These are phyloP conservation scores for Tinamus major DNA, from an alignment of 2,797 vertebrate species.

Conservation along the genomic window DNA sequence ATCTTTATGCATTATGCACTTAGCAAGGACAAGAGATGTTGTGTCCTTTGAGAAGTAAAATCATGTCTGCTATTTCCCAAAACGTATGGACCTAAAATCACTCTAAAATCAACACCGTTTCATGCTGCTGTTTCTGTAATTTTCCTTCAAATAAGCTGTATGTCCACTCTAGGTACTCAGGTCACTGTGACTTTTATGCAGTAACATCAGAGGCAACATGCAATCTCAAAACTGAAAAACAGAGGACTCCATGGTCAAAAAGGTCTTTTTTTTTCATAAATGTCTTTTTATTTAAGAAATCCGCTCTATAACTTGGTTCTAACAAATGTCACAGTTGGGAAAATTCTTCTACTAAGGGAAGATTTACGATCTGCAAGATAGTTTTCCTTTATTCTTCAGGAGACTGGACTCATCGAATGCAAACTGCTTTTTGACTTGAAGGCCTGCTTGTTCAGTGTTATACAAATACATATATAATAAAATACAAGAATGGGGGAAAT, in stretches of 20 bases:
- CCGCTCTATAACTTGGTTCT: constrained; percentile 10
- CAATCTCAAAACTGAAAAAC: background rate
- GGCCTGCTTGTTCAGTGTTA: background rate
- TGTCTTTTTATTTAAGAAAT: constrained; percentile 19
- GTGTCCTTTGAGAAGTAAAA: background rate
- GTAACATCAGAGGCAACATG: background rate
- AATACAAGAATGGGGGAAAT: background rate
- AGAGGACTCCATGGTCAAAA: background rate
- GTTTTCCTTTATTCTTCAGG: constrained; percentile 26
- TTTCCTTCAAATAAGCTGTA: background rate
- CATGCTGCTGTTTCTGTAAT: background rate
- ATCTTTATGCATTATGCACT: background rate
- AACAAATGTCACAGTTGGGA: background rate
- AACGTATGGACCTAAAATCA: background rate
- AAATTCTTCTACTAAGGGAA: constrained; percentile 11
- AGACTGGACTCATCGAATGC: background rate
- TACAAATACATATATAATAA: background rate
- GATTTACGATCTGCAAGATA: background rate
- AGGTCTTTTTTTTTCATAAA: background rate
- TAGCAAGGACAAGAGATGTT: background rate
- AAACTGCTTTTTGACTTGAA: constrained; percentile 28
- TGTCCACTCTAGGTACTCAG: background rate
- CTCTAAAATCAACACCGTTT: background rate
- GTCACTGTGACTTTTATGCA: background rate
- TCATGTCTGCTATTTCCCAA: background rate